Evolutionary conservation across 2,888 invertebrate species (phyloP).

Genomic region (Colletes collaris): DNA sequence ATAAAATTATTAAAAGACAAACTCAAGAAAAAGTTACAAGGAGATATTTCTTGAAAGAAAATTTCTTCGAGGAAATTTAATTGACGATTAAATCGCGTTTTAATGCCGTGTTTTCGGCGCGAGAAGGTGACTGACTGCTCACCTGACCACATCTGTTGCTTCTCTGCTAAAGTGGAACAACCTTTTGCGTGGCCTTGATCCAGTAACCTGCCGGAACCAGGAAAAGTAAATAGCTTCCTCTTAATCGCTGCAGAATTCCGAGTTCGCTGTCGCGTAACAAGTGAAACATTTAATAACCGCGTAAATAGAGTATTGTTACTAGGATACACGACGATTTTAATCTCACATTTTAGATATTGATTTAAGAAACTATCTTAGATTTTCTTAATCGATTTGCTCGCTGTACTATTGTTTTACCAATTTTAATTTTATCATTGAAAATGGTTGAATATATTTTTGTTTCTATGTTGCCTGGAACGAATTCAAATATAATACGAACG

Average conservation of each 20-base stretch:
- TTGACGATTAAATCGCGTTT: neutral
- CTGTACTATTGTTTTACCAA: no score
- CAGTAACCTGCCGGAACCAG: slow-evolving; percentile 50
- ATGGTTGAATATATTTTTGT: no score
- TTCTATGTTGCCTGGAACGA: no score
- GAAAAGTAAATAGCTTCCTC: slow-evolving; percentile 64
- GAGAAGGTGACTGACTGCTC: slow-evolving; percentile 17
- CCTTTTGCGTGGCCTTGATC: slow-evolving; percentile 68
- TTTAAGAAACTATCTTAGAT: no score
- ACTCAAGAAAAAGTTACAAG: no score
- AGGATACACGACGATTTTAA: neutral
- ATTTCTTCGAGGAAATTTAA: slow-evolving; percentile 10
- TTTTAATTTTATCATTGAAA: no score
- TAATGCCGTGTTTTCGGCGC: neutral
- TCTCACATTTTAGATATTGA: slow-evolving; percentile 4
- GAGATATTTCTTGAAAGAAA: neutral
- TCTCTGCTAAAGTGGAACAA: slow-evolving; percentile 63
- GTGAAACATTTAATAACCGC: slow-evolving; percentile 27
- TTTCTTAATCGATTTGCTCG: no score
- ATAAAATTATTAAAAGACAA: no score
- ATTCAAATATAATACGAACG: no score
- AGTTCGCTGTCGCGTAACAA: slow-evolving; percentile 59
- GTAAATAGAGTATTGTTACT: neutral
- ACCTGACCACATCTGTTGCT: slow-evolving; percentile 9
- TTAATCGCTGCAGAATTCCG: slow-evolving; percentile 29